Base-by-base conservation (phyloP, 92 coral and sea anemone species). In the Zoanthus solanderi region DNA sequence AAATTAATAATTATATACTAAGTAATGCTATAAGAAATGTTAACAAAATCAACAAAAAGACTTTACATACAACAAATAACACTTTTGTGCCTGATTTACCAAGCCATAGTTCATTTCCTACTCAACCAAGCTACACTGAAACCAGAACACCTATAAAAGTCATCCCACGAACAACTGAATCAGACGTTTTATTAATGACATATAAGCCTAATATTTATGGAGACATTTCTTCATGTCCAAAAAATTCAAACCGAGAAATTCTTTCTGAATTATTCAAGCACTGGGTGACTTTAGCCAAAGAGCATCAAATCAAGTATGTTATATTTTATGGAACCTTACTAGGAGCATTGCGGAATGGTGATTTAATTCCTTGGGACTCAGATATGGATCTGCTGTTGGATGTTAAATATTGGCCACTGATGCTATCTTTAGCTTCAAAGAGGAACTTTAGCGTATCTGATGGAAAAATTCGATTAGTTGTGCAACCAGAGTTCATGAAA, bases 361-460 rank as follows among this genome's bases (percentile, higher is more conserved):
- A 96, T 47, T 75, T 94, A 3, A 96, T 96, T 66, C 98, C 98
- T 0, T 94, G 93, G 89, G 98, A 94, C 78, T 86, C 93, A 0
- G 98, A 96, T 74, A 84, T 94, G 44, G 98, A 96, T 82, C 29
- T 96, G 5, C 69, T 94, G 28, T 66, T 96, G 45, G 90, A 93
- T 29, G 86, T 90, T 0, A 92, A 87, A 31, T 91, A 77, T 60
- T 92, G 88, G 85, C 89, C 92, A 11, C 63, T 63, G 56, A 65
- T 96, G 75, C 69, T 90, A 56, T 72, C 84, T 76, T 66, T 94
- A 37, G 66, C 98, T 52, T 76, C 66, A 16, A 60, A 87, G 58
- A 83, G 96, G 77, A 81, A 83, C 73, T 93, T 96, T 87, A 84
- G 60, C 31, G 14, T 32, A 16, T 42, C 71, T 67, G 96, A 96